These are phyloP conservation scores for Morus bassanus DNA, from an alignment of 2,797 vertebrate species.

Conservation along the genomic window DNA sequence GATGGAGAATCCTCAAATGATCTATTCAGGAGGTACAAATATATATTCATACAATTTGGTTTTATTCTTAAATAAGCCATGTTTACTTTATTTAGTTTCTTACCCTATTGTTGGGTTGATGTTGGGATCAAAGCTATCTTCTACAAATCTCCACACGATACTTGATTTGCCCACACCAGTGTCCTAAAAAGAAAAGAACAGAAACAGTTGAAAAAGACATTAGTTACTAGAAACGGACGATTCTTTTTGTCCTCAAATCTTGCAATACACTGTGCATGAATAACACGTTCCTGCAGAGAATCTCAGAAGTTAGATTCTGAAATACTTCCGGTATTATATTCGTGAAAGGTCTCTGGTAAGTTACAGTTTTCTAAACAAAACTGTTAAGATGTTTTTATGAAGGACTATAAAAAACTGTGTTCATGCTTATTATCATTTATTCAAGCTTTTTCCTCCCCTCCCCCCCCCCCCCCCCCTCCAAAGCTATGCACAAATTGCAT, in stretches of 20 bases:
- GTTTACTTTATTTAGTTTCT: slow-evolving; percentile 50
- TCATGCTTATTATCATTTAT: neutral
- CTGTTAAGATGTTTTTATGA: neutral
- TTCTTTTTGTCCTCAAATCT: neutral
- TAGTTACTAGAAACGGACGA: neutral
- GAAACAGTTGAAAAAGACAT: neutral
- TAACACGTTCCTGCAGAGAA: neutral
- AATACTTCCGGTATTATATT: neutral
- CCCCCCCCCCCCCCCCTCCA: neutral
- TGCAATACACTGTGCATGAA: neutral
- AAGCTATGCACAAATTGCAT: neutral
- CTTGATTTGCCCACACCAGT: slow-evolving; percentile 89
- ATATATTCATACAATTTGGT: neutral
- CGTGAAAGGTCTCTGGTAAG: neutral
- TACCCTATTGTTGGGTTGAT: slow-evolving; percentile 99
- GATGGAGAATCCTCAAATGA: neutral
- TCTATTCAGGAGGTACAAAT: neutral
- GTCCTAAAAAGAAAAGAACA: slow-evolving; percentile 67
- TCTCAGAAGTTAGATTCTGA: neutral
- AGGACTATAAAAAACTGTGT: neutral
- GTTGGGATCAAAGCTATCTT: slow-evolving; percentile 98
- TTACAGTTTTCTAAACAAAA: neutral
- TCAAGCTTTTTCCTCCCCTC: neutral
- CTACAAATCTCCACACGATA: slow-evolving; percentile 94
- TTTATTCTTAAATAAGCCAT: neutral